Percentiles rank a stretch among this genome's conserved stretches.
These are phyloP conservation scores for Brevipalpus yothersi DNA, from an alignment of 1,140 invertebrate genomes.

Conservation along the genomic window DNA sequence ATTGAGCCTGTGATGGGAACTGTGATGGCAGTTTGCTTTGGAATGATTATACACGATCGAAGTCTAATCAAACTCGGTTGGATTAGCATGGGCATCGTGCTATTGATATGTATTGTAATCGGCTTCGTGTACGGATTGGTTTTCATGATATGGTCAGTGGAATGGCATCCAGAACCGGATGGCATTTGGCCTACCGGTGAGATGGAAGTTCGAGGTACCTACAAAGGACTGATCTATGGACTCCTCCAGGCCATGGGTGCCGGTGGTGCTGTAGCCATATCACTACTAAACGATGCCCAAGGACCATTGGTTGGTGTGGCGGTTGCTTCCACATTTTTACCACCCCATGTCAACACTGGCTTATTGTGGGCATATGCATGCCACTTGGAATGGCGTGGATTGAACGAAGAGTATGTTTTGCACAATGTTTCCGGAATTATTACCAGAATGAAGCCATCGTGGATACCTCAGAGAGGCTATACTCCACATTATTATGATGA, in stretches of 20 bases:
- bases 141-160: slow-evolving; percentile 2
- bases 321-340: slow-evolving; percentile 58
- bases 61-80: slow-evolving; percentile 34
- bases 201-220: slow-evolving; percentile 25
- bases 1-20: slow-evolving; percentile 56
- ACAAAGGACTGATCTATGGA: slow-evolving; percentile 29
- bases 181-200: slow-evolving; percentile 10
- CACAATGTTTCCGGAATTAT: not conserved
- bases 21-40: slow-evolving; percentile 53
- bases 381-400: slow-evolving; percentile 5
- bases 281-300: slow-evolving; percentile 51
- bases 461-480: slow-evolving; percentile 12
- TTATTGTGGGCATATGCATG: slow-evolving; percentile 10
- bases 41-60: slow-evolving; percentile 44
- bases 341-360: slow-evolving; percentile 51
- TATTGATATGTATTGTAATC: slow-evolving; percentile 40
- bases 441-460: not conserved
- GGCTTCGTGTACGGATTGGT: slow-evolving; percentile 15
- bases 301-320: slow-evolving; percentile 64
- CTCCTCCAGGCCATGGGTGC: slow-evolving; percentile 39
- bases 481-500: slow-evolving; percentile 38
- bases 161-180: slow-evolving; percentile 6
- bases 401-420: not conserved
- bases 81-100: slow-evolving; percentile 35
- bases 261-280: slow-evolving; percentile 52